Conservation (phyloP, 2,113 vertebrate species). For the Thymallus thymallus region DNA sequence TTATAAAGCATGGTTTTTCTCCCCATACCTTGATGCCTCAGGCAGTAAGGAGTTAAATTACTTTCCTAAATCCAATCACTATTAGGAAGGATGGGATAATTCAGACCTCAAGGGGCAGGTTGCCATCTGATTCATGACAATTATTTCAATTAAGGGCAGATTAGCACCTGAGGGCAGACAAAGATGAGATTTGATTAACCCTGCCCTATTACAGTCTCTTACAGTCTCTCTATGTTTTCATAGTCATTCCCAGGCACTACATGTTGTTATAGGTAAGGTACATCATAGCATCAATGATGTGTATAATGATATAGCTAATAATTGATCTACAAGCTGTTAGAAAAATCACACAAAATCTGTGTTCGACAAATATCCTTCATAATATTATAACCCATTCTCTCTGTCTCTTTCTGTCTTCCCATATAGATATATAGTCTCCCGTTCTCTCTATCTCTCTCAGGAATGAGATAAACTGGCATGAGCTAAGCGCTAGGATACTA, state of each 20-base stretch:
- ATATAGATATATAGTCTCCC: too few species aligned
- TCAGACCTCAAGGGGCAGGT: conserved; percentile 56
- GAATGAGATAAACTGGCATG: not conserved
- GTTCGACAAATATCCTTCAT: too few species aligned
- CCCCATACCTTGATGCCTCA: conserved; percentile 17
- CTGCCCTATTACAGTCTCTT: conserved; percentile 43
- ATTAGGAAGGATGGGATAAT: conserved; percentile 62
- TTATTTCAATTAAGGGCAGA: conserved; percentile 70
- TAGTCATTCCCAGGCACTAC: conserved; percentile 2
- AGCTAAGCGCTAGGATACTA: not conserved
- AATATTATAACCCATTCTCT: too few species aligned
- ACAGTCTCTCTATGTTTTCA: too few species aligned
- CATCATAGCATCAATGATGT: too few species aligned
- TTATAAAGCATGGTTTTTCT: not conserved
- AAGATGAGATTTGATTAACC: conserved; percentile 71
- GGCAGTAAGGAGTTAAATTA: conserved; percentile 56
- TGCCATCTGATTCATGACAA: conserved; percentile 63
- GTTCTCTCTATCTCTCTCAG: too few species aligned
- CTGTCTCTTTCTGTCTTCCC: too few species aligned
- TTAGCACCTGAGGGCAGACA: conserved; percentile 69
- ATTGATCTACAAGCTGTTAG: too few species aligned
- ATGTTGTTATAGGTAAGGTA: too few species aligned
- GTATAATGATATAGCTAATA: too few species aligned
- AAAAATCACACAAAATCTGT: too few species aligned
- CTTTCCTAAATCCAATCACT: conserved; percentile 64